Conservation (phyloP, 2,888 invertebrate genomes). For the Empis stercorea region DNA sequence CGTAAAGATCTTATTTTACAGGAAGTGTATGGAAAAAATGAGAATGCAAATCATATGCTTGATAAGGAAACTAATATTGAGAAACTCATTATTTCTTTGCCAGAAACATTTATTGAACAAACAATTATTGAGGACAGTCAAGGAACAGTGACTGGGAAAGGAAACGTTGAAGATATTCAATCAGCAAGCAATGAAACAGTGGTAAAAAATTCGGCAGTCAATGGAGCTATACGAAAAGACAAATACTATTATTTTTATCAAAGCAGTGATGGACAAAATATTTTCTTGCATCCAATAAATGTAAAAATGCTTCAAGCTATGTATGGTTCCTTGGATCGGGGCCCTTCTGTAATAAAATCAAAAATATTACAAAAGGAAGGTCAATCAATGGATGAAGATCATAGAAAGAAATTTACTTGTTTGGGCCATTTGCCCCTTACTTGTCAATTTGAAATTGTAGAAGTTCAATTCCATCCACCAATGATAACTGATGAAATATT, state of each 20-base stretch:
- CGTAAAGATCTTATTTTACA: conserved; percentile 21
- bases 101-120: neutral
- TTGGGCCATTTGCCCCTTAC: conserved; percentile 80
- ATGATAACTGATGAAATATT: conserved; percentile 55
- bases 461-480: conserved; percentile 66
- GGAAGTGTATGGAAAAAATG: conserved; percentile 3
- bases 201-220: neutral
- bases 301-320: conserved; percentile 76
- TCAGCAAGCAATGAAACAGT: conserved; percentile 4
- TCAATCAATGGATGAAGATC: conserved; percentile 70
- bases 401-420: conserved; percentile 61
- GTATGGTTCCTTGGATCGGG: conserved; percentile 67
- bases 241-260: conserved; percentile 32
- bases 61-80: neutral
- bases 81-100: neutral
- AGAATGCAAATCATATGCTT: conserved; percentile 1
- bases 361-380: conserved; percentile 78
- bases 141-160: neutral
- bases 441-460: conserved; percentile 81
- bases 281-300: conserved; percentile 83
- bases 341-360: conserved; percentile 61
- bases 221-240: conserved; percentile 21
- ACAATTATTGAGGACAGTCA: neutral
- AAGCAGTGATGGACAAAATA: conserved; percentile 85
- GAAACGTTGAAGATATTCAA: neutral